Base-by-base conservation (phyloP, 2,113 vertebrate species). In the Choloepus hoffmanni region DNA sequence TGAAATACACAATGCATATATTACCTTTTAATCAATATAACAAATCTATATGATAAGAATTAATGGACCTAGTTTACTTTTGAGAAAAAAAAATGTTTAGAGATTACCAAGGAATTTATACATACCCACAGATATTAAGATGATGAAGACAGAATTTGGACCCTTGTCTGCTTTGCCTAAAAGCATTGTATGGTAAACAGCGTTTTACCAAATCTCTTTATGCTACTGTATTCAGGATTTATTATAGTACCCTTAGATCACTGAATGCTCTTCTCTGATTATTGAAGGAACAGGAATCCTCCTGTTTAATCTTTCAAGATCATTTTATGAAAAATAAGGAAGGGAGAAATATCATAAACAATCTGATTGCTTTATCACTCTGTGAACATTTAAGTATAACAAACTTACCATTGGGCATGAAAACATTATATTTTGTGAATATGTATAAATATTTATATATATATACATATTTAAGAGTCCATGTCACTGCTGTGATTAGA, bases 271-370 rank as follows among this genome's bases (percentile, higher is more conserved):
- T 70, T 30, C 16, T 83, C 36, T 86, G 60, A 65, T 84, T 85
- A 14, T 0, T 68, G 33, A 83, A 21, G 1, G 6, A 9, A 73
- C 89, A 79, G 21, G 23, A 83, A 85, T 65, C n/a, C 18, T 53
- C 60, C 19, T 23, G 4, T 62, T 73, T 48, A 89, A 83, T 84
- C 19, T 67, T 62, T 79, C 55, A 84, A 65, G 5, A 6, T 89
- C 7, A 79, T 48, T 92, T 94, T 72, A 40, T 60, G 86, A 92
- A 88, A 83, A 76, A 74, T 68, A 67, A 76, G 1, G 87, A 87
- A 50, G 60, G 33, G 11, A 67, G 53, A 74, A 81, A 81, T 60
- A 65, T 7, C 5, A 65, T 40, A 73, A 48, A 7, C 24, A 94
- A 53, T 0, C 5, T 43, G 10, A 55, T 9, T 58, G 16, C 60